These are phyloP conservation scores for Geococcyx californianus DNA, from an alignment of 2,113 vertebrate species.

Conservation along the genomic window DNA sequence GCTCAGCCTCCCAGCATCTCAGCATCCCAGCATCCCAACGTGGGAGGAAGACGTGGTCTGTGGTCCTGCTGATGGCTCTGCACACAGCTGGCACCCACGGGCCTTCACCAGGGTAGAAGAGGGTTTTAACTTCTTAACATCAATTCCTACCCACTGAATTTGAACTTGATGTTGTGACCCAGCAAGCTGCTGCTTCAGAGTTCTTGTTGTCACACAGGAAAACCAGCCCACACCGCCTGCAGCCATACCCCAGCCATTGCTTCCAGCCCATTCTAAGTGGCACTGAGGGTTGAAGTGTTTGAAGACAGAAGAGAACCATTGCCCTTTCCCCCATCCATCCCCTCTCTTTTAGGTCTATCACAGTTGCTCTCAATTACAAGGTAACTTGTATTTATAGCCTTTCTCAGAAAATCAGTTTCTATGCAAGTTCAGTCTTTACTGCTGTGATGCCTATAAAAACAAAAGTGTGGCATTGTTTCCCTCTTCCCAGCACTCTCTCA, in stretches of 20 bases:
- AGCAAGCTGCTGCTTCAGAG: not conserved
- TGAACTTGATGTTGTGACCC: not conserved
- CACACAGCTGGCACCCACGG: rapidly evolving
- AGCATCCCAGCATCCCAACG: not conserved
- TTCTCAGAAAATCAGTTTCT: not conserved
- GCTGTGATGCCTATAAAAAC: not conserved
- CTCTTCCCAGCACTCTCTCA: not conserved
- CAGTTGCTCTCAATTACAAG: not conserved
- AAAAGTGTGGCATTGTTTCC: not conserved
- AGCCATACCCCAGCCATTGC: rapidly evolving
- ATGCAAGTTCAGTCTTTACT: not conserved
- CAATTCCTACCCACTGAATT: rapidly evolving
- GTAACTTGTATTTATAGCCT: not conserved
- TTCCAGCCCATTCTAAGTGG: rapidly evolving
- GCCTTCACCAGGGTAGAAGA: too few species aligned
- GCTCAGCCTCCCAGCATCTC: not conserved
- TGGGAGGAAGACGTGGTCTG: rapidly evolving
- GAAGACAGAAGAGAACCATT: not conserved
- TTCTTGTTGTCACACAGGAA: not conserved
- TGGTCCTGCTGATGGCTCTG: not conserved
- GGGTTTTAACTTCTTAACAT: not conserved
- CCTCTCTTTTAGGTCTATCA: not conserved
- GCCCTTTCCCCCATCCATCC: not conserved
- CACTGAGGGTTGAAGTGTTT: not conserved
- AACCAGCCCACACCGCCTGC: not conserved